Conservation (phyloP, 2,113 vertebrate species). For the Brienomyrus brachyistius region DNA sequence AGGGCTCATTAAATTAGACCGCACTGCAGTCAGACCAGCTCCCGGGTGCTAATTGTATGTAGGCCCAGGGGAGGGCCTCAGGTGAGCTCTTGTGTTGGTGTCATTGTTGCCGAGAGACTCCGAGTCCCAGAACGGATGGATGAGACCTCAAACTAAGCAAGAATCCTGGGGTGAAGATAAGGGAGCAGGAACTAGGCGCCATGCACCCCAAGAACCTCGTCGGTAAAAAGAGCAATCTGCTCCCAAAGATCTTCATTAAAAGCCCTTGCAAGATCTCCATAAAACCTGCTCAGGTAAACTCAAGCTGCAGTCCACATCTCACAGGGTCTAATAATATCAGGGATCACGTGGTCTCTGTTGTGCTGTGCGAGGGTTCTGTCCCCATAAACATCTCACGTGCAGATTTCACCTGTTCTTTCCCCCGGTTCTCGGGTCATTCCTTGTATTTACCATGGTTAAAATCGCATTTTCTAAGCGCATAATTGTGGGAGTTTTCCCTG, state of each 20-base stretch:
- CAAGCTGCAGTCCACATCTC: background rate
- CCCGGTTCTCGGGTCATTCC: background rate
- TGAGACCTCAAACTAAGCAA: background rate
- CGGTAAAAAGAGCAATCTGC: background rate
- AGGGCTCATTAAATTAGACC: background rate
- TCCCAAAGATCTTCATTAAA: background rate
- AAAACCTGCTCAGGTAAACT: background rate
- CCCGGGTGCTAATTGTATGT: background rate
- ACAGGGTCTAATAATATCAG: background rate
- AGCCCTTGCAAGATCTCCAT: background rate
- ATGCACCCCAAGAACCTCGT: background rate
- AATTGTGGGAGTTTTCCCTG: slow-evolving; percentile 59
- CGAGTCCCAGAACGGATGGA: background rate
- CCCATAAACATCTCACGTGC: background rate
- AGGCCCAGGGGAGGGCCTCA: background rate
- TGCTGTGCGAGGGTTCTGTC: background rate
- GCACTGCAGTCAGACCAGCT: background rate
- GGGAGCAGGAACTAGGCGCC: background rate
- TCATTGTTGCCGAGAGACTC: background rate
- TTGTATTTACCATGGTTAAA: background rate
- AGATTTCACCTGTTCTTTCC: background rate
- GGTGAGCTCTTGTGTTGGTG: background rate
- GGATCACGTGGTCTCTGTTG: background rate
- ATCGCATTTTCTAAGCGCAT: background rate
- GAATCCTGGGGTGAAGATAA: background rate